Conservation (phyloP, 2,797 vertebrate genomes). For the Darevskia nairensis region DNA sequence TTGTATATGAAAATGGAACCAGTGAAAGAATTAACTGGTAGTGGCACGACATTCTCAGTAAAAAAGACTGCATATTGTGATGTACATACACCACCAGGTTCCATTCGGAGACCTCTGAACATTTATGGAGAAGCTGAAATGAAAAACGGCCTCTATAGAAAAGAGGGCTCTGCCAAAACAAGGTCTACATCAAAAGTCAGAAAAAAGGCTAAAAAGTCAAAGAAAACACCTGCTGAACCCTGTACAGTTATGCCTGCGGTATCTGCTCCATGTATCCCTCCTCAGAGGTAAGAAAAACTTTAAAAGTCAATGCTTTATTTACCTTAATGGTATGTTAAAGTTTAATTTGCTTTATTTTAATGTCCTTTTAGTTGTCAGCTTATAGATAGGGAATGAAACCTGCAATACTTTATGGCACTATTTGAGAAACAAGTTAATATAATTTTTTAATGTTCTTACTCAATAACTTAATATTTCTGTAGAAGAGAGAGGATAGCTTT, state of each 20-base stretch:
- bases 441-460: neutral
- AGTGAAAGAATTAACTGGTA: slow-evolving; percentile 88
- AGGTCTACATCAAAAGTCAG: slow-evolving; percentile 86
- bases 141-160: slow-evolving; percentile 90
- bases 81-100: slow-evolving; percentile 88
- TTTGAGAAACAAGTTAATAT: neutral
- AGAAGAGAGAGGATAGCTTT: neutral
- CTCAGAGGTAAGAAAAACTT: slow-evolving; percentile 86
- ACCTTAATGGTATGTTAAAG: no score
- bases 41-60: slow-evolving; percentile 89
- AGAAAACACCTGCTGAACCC: slow-evolving; percentile 83
- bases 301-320: slow-evolving; percentile 23
- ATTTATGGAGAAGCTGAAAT: slow-evolving; percentile 90
- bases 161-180: slow-evolving; percentile 78
- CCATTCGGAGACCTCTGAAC: slow-evolving; percentile 87
- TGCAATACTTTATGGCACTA: neutral
- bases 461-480: neutral
- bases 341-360: neutral
- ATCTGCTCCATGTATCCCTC: slow-evolving; percentile 89
- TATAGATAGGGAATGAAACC: neutral
- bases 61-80: slow-evolving; percentile 98
- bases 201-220: slow-evolving; percentile 88
- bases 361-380: neutral
- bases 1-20: slow-evolving; percentile 99
- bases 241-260: slow-evolving; percentile 80